Evolutionary conservation across 1,140 invertebrate species (phyloP), one percentile per base, ranked within the genome.

Genomic region (Mercenaria mercenaria): DNA sequence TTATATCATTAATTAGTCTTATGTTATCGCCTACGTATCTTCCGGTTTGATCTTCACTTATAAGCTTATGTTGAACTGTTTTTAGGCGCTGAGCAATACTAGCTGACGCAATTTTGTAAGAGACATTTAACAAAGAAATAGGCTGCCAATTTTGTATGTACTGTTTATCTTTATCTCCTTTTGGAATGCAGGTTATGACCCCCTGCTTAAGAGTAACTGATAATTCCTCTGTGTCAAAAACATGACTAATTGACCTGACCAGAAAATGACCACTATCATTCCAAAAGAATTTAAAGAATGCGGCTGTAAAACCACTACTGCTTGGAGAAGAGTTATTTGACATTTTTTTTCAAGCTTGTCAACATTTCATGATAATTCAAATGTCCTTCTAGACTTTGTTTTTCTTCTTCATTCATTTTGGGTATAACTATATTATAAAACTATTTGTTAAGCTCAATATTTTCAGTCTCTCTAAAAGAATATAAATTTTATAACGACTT

Each of bases 1-100:
- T 20, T 26, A 92, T 76, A 34, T 92, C 88, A 88, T 88, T 88
- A 4, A 92, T 67, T 29, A 84, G 18, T 43, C 84, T 59, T 39
- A 74, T 88, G 67, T 91, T 88, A 61, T 91, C 84, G 23, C 84
- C 88, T 34, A 85, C 88, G 69, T 50, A 90, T 59, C 74, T 80
- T 32, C 89, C 88, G 0, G 52, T 92, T 61, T 92, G 83, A 50
- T 83, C 79, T 52, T 39, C 18, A 67, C 47, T 32, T 10, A 92
- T 90, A 15, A 92, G 59, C 32, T 50, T 56, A 56, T 86, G 13
- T 41, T 90, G 64, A 32, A 77, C 47, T n/a, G 41, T 56, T 87
- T 89, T 92, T 0, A 82, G 41, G 34, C 82, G 56, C 23, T 80
- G 18, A 4, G 85, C 76, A 26, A 90, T 87, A 59, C 34, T 26